Evolutionary conservation across 2,113 vertebrate species (phyloP).

Genomic region (Pleuronectes platessa): DNA sequence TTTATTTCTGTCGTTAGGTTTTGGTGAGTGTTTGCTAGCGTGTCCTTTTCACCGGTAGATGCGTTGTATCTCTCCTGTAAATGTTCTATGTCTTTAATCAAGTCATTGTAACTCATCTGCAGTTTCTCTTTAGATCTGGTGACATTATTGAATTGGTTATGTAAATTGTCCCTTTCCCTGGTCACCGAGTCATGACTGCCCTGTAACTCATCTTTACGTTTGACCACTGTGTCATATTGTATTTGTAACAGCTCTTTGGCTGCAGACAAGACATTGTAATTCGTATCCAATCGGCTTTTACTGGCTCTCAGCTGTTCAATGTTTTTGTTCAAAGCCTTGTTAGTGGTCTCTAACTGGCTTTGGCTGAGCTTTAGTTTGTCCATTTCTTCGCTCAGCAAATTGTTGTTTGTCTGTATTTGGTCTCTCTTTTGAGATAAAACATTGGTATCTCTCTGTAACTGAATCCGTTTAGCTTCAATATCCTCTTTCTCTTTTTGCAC

Average conservation of each 20-base stretch:
- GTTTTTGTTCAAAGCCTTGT: constrained; percentile 16
- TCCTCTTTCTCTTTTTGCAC: constrained; percentile 12
- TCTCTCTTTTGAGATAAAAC: fast-evolving
- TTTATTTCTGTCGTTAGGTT: constrained; percentile 32
- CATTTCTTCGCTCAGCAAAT: background rate
- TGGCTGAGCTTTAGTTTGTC: background rate
- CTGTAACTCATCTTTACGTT: constrained; percentile 31
- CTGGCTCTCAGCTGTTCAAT: constrained; percentile 15
- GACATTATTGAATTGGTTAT: constrained; percentile 57
- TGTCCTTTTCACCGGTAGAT: constrained; percentile 52
- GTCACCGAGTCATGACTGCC: background rate
- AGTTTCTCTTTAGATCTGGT: constrained; percentile 51
- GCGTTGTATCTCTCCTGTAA: constrained; percentile 49
- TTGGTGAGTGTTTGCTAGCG: constrained; percentile 32
- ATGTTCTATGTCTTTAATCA: constrained; percentile 47
- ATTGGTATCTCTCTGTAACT: fast-evolving
- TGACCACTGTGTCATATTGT: background rate
- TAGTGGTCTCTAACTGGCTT: constrained; percentile 35
- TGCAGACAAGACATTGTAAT: background rate
- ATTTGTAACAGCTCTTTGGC: constrained; percentile 18
- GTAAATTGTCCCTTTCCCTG: constrained; percentile 57
- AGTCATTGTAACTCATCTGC: constrained; percentile 39
- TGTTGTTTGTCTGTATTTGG: constrained; percentile 2
- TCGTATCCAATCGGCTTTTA: constrained; percentile 7
- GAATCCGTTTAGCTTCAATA: fast-evolving